These are phyloP conservation scores for Drosophila rhopaloa DNA, from an alignment of 1,140 invertebrate genomes.

Conservation along the genomic window DNA sequence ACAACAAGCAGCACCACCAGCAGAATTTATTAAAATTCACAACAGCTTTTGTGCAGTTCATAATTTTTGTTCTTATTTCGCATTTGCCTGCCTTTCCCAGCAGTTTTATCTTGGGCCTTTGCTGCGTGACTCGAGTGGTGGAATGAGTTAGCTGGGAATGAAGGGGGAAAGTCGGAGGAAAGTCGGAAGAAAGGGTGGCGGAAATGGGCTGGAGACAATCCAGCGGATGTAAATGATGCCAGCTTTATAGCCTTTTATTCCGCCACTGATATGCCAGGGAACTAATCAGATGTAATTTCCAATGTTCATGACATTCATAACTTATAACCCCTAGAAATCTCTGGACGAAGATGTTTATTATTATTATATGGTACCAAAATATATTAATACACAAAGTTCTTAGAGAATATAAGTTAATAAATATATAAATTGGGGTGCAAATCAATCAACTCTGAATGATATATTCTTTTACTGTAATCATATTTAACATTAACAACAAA, in stretches of 20 bases:
- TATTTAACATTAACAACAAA: too few relatives aligned
- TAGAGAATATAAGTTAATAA: too few relatives aligned
- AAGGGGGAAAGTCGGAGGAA: slow-evolving; percentile 10
- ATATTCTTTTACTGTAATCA: too few relatives aligned
- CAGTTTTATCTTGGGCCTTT: slow-evolving; percentile 35
- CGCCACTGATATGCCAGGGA: slow-evolving; percentile 23
- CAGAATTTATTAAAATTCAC: slow-evolving; percentile 83
- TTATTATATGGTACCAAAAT: neutral
- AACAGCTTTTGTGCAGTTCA: slow-evolving; percentile 83
- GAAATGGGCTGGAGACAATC: neutral
- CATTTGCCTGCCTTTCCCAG: slow-evolving; percentile 59
- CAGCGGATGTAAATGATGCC: slow-evolving; percentile 31
- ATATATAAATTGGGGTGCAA: too few relatives aligned
- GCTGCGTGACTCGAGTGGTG: slow-evolving; percentile 24
- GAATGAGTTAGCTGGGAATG: neutral
- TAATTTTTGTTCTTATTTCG: slow-evolving; percentile 82
- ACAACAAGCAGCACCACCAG: slow-evolving; percentile 18
- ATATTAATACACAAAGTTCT: too few relatives aligned
- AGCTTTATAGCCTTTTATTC: slow-evolving; percentile 30
- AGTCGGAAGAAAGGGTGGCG: slow-evolving; percentile 1
- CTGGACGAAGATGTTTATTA: neutral
- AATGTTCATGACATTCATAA: slow-evolving; percentile 19
- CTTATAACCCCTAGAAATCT: neutral
- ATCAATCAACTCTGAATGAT: too few relatives aligned
- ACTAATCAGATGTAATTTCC: slow-evolving; percentile 43